Percentiles rank a stretch among this genome's conserved stretches.
Evolutionary conservation across 2,888 invertebrate genomes (phyloP).

Genomic region (Drosophila hawaiiensis): DNA sequence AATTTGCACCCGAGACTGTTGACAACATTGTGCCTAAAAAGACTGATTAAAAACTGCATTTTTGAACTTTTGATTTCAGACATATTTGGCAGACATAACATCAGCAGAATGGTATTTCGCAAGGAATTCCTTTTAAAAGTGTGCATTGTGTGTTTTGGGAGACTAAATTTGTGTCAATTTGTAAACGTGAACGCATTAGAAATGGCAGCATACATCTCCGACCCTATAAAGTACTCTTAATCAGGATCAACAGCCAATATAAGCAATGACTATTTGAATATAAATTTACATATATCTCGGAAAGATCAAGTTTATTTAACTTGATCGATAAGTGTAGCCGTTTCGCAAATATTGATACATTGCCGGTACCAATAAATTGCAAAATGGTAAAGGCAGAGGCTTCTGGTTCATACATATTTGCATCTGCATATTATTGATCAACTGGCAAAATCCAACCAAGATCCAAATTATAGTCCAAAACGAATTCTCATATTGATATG

Average conservation of each 20-base stretch:
- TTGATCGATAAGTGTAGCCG: too few species aligned
- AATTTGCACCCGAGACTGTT: slow-evolving; percentile 16
- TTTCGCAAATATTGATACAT: too few species aligned
- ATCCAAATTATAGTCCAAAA: too few species aligned
- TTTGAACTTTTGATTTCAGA: not conserved
- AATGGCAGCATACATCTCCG: not conserved
- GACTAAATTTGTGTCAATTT: not conserved
- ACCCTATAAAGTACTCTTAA: not conserved
- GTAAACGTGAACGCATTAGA: not conserved
- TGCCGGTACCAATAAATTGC: too few species aligned
- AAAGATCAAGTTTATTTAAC: not conserved
- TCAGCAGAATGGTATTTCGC: not conserved
- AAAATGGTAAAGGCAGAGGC: too few species aligned
- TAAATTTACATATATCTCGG: not conserved
- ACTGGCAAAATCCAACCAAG: rapidly evolving
- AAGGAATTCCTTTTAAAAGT: not conserved
- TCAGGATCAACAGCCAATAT: not conserved
- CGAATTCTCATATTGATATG: not conserved
- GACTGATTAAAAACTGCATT: not conserved
- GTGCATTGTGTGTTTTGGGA: not conserved
- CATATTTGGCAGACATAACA: not conserved
- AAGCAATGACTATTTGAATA: not conserved
- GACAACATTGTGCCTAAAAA: slow-evolving; percentile 8
- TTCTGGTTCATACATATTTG: too few species aligned
- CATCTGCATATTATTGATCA: too few species aligned